Percentiles rank a stretch among this genome's conserved stretches.
Evolutionary conservation across 2,888 invertebrate species (phyloP).

Genomic region (Cataglyphis cursor): DNA sequence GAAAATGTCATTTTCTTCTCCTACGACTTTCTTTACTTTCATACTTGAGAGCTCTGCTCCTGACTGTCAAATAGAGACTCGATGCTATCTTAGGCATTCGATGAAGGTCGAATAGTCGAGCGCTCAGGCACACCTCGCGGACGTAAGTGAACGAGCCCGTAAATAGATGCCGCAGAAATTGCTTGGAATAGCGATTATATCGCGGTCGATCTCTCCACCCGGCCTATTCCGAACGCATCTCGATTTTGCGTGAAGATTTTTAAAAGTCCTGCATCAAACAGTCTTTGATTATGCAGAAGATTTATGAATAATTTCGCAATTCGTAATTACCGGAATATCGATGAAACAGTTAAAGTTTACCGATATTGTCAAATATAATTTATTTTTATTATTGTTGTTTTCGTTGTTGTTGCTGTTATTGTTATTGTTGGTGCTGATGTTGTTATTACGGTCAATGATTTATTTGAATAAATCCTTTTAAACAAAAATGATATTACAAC

Average conservation of each 20-base stretch:
- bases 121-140: constrained; percentile 44
- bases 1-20: background rate
- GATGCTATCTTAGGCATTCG: constrained; percentile 38
- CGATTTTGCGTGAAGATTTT: constrained; percentile 45
- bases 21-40: background rate
- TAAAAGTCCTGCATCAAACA: constrained; percentile 4
- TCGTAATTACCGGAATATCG: constrained; percentile 3
- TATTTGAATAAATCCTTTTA: too few species aligned
- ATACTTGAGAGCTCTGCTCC: constrained; percentile 12
- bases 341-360: constrained; percentile 33
- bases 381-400: background rate
- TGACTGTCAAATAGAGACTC: constrained; percentile 31
- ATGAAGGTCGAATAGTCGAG: constrained; percentile 48
- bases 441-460: too few species aligned
- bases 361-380: constrained; percentile 27
- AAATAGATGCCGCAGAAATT: constrained; percentile 61
- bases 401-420: too few species aligned
- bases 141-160: constrained; percentile 57
- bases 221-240: constrained; percentile 20
- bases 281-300: constrained; percentile 15
- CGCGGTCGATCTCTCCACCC: background rate
- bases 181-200: constrained; percentile 47
- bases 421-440: too few species aligned
- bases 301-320: constrained; percentile 40
- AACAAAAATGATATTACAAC: background rate